Evolutionary conservation across 2,113 vertebrate genomes (phyloP).

Genomic region (Orientallactaga bullata): DNA sequence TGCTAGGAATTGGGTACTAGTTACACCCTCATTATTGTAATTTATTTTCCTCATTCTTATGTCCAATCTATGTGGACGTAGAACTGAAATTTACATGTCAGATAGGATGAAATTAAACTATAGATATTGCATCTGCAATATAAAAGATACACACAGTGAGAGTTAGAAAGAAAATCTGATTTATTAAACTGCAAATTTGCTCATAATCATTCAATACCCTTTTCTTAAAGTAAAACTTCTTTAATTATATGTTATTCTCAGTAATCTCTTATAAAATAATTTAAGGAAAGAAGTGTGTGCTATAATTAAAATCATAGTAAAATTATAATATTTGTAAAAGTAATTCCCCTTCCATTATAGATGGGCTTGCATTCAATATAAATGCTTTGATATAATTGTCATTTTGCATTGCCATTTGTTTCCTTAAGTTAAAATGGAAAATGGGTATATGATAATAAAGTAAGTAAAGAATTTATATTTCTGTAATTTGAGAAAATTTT

Average conservation of each 20-base stretch:
- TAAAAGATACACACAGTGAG: conserved; percentile 57
- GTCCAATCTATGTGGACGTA: neutral
- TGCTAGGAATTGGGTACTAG: neutral
- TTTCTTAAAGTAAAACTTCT: conserved; percentile 75
- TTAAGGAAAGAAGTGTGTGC: conserved; percentile 68
- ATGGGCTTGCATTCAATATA: conserved; percentile 75
- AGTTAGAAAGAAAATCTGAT: conserved; percentile 59
- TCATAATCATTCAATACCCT: conserved; percentile 63
- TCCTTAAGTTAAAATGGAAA: conserved; percentile 81
- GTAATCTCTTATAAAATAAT: conserved; percentile 61
- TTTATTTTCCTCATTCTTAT: conserved; percentile 34
- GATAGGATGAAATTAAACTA: neutral
- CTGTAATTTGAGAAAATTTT: conserved; percentile 69
- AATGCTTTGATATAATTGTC: conserved; percentile 69
- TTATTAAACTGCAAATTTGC: conserved; percentile 64
- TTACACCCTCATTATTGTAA: neutral
- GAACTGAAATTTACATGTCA: neutral
- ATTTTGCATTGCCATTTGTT: conserved; percentile 76
- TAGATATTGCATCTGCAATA: conserved; percentile 29
- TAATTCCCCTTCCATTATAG: conserved; percentile 63
- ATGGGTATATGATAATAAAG: conserved; percentile 74
- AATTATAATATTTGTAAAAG: conserved; percentile 78
- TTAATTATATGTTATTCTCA: conserved; percentile 72
- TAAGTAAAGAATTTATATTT: conserved; percentile 73
- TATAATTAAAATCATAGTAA: conserved; percentile 81